Evolutionary conservation across 2,113 vertebrate species (phyloP), one percentile per base, ranked within the genome.

Genomic region (Toxostoma redivivum): DNA sequence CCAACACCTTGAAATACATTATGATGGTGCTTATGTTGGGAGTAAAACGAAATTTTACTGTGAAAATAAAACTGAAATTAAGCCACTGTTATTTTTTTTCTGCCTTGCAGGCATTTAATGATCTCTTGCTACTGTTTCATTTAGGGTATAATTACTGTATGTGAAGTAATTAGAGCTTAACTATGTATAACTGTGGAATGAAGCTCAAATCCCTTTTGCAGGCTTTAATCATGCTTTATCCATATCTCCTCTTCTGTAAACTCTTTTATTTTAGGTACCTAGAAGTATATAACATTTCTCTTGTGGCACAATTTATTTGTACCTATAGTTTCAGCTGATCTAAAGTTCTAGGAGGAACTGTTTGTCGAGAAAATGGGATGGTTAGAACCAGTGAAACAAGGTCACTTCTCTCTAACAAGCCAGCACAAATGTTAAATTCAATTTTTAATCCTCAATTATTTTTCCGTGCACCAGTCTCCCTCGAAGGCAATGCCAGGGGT

Each of bases 151-250:
- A 96, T 96, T 96, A 96, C 74, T 74, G 13, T 40, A 45, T 66
- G 82, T 83, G 64, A 93, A 88, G 85, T 90, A 95, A 96, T 96
- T 94, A 90, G 14, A 54, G 74, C 58, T 94, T 44, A 62, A 37
- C 74, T 86, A 44, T 24, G 15, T 82, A 24, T 82, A 88, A 81
- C 54, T 82, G 22, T 19, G 38, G 42, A 40, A 66, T 90, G 79
- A 87, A 76, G 66, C 66, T 79, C 61, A 78, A 47, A 90, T 95
- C 67, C 40, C 60, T 77, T 88, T 66, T 56, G 73, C 2, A 1
- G n/a, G 42, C 47, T 94, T 92, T 73, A 77, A 72, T 81, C 38
- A 37, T 37, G 61, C 38, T 89, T 48, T 3, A 5, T 30, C 66
- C 19, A 1, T 15, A 12, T 80, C 71, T 69, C 38, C 20, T 65